Evolutionary conservation across 2,888 invertebrate species (phyloP), one percentile per base, ranked within the genome.

Genomic region (Coecobrya sp.): DNA sequence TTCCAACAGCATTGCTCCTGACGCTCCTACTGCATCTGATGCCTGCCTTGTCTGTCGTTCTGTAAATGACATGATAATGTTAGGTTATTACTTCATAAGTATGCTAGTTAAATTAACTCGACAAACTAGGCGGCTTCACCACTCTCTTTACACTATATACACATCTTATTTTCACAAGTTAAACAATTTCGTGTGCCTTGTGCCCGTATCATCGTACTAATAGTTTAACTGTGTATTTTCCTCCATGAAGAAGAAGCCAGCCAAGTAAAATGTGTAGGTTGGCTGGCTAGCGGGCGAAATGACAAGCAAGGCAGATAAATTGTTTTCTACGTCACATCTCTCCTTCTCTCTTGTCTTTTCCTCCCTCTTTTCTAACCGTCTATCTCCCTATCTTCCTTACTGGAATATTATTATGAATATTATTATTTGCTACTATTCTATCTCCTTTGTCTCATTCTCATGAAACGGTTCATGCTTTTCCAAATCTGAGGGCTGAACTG

Each of bases 21-120:
- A 76, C 42, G 79, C 65, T 59, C 62, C 79, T 79, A 86, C 91
- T 86, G 86, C 86, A 86, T 86, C 91, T 86, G 91, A 91, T 86
- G 86, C 91, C 68, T 86, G 86, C 79, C 92, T 85, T 92, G 84
- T 87, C 88, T 88, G 91, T 82, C 73, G 82, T 85, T 92, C 85
- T 92, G 85, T 89, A 92, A 92, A 92, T 89, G 92, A 92, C 92
- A 89, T 85, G 92, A 89, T 92, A 92, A 92, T 92, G 86, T 89
- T 89, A 82, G 86, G 89, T 92, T 92, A 89, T 89, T 89, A 89
- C 82, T 86, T 92, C 91, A 91, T 91, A 91, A 91, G 86, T 91
- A 82, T 86, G 91, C 68, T 91, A 86, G 91, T 91, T 87, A 91
- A 87, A 91, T 91, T 91, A 91, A 87, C 91, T 91, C 86, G 91